These are phyloP conservation scores for Acanthisitta chloris DNA, from an alignment of 2,113 vertebrate species.

Conservation along the genomic window DNA sequence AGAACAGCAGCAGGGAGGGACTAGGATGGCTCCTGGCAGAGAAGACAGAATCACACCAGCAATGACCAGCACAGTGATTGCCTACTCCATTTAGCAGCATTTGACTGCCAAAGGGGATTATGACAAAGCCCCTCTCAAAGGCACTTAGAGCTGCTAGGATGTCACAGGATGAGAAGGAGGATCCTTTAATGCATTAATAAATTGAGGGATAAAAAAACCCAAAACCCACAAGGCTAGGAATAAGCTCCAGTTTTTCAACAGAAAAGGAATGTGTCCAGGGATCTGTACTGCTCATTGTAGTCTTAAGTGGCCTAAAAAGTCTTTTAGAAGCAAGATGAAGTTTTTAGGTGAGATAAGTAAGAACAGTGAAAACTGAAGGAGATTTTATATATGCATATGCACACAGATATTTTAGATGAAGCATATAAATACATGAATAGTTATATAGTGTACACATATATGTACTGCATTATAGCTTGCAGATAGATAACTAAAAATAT, in stretches of 20 bases:
- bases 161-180: background rate
- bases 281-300: background rate
- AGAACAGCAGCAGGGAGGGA: background rate
- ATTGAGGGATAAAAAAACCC: background rate
- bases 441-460: background rate
- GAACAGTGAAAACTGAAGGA: background rate
- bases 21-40: background rate
- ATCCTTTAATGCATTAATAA: conserved; percentile 26
- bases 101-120: background rate
- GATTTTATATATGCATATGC: rapidly evolving
- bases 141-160: background rate
- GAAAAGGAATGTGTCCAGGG: background rate
- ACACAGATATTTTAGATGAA: background rate
- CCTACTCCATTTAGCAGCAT: background rate
- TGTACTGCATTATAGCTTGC: background rate
- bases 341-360: background rate
- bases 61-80: background rate
- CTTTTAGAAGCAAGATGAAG: rapidly evolving
- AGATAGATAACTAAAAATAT: background rate
- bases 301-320: background rate
- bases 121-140: background rate
- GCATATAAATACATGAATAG: background rate
- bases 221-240: background rate
- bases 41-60: background rate
- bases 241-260: background rate